Percentiles rank a stretch among this genome's conserved stretches.
These are phyloP conservation scores for Camponotus floridanus DNA, from an alignment of 1,140 invertebrate species.

Conservation along the genomic window DNA sequence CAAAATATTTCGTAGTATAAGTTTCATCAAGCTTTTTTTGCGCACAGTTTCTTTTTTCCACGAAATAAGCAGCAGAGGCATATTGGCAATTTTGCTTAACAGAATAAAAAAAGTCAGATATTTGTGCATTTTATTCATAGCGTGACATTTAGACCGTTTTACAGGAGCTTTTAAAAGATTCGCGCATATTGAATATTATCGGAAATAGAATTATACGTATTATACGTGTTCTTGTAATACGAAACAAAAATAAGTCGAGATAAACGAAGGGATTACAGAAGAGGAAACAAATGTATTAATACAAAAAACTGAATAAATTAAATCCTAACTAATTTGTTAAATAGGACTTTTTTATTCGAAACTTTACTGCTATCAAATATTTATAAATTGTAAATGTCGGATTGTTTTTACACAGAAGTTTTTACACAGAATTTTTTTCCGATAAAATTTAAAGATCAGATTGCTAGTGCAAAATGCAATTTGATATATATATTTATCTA, in stretches of 20 bases:
- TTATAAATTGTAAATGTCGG: neutral
- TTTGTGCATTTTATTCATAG: neutral
- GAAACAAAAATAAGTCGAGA: neutral
- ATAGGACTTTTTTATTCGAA: neutral
- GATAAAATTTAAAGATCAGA: conserved; percentile 18
- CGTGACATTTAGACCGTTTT: conserved; percentile 32
- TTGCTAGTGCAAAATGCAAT: neutral
- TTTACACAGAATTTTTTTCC: neutral
- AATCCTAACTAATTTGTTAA: neutral
- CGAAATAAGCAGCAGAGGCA: neutral
- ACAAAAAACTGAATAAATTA: neutral
- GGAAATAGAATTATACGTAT: conserved; percentile 39
- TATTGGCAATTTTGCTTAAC: conserved; percentile 14
- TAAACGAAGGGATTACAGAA: neutral
- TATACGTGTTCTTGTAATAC: neutral
- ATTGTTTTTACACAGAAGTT: neutral
- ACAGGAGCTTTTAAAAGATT: neutral
- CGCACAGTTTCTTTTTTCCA: neutral
- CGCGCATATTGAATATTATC: conserved; percentile 30
- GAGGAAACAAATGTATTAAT: neutral
- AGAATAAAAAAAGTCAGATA: conserved; percentile 36
- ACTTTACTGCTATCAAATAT: neutral
- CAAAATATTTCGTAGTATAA: conserved; percentile 20
- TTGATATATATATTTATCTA: neutral
- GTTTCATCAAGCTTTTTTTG: conserved; percentile 20